Base-by-base conservation (phyloP, 2,888 invertebrate species). In the Phaonia tiefii region DNA sequence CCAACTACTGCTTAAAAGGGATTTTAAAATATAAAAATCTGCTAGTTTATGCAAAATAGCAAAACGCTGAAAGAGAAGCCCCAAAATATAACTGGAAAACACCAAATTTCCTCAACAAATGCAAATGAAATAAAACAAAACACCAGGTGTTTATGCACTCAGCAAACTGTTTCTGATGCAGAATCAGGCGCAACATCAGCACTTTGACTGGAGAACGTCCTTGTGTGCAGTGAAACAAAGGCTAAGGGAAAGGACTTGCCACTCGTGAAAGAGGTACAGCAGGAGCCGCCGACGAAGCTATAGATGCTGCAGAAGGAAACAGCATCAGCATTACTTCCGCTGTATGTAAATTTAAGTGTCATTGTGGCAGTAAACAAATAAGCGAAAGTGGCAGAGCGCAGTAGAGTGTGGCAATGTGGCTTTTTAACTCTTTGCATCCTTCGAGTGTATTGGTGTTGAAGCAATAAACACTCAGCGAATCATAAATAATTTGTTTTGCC, bases 291-390 rank as follows among this genome's bases (percentile, higher is more conserved):
- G 56, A 2, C 11, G 20, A 11, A 54, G 13, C 54, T n/a, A n/a
- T n/a, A 10, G 63, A 42, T 22, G 42, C 31, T 17, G n/a, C 60
- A 60, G 31, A 20, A 8, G 1, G 42, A 3, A 22, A 63, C 58
- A 31, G 31, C 4, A 15, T 3, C 17, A 49, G 37, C 31, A 22
- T 25, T 54, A 63, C 63, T 22, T 63, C 63, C 76, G 75, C 42
- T 69, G 72, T 76, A 80, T 80, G 80, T 73, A 80, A 80, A 80
- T 80, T 75, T 69, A 73, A 76, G 80, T 80, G 80, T 63, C 63
- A 63, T 63, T 42, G 63, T 26, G 51, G 75, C 44, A 56, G 63
- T 56, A 73, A 75, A 76, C 75, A 80, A 76, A 76, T 80, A 80
- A 80, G 80, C 75, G 80, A 80, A 80, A 80, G 80, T 80, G 75